A percentile compares a stretch with the other conserved stretches of the same genome.
These are phyloP conservation scores for Penaeus chinensis DNA, from an alignment of 1,140 invertebrate genomes.

Conservation along the genomic window DNA sequence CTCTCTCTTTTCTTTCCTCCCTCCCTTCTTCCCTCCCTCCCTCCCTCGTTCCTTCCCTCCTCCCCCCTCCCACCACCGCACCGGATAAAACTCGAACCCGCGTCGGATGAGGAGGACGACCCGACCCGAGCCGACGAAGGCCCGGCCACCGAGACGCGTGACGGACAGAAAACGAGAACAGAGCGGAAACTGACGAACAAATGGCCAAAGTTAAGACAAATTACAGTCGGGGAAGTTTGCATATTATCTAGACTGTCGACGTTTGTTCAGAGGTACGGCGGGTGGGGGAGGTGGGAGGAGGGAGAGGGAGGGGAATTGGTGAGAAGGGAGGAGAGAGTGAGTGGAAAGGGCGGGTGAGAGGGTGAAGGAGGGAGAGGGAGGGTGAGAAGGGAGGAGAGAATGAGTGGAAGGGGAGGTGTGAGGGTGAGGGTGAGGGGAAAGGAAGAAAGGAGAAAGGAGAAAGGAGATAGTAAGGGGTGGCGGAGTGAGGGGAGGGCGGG, in stretches of 20 bases:
- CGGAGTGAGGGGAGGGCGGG: neutral
- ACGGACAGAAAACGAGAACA: conserved; percentile 26
- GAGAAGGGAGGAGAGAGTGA: too few species aligned
- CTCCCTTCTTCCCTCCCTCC: neutral
- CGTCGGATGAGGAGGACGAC: too few species aligned
- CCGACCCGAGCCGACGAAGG: too few species aligned
- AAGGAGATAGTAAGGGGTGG: neutral
- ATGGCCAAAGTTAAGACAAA: conserved; percentile 60
- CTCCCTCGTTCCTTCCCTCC: too few species aligned
- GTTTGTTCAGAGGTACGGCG: conserved; percentile 50
- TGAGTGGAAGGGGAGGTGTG: too few species aligned
- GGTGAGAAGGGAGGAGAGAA: neutral
- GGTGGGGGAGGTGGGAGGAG: neutral
- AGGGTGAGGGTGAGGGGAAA: neutral
- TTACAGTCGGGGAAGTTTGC: conserved; percentile 51
- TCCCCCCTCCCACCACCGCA: too few species aligned
- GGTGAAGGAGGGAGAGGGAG: neutral
- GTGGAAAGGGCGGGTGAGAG: neutral
- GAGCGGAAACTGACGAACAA: conserved; percentile 45
- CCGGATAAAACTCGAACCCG: too few species aligned
- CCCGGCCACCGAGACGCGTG: neutral
- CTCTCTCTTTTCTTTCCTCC: neutral
- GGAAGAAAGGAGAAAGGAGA: neutral
- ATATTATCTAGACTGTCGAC: conserved; percentile 58
- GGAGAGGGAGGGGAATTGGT: too few species aligned